Conservation (phyloP, 1,140 invertebrate genomes). For the Muscidifurax raptorellus region DNA sequence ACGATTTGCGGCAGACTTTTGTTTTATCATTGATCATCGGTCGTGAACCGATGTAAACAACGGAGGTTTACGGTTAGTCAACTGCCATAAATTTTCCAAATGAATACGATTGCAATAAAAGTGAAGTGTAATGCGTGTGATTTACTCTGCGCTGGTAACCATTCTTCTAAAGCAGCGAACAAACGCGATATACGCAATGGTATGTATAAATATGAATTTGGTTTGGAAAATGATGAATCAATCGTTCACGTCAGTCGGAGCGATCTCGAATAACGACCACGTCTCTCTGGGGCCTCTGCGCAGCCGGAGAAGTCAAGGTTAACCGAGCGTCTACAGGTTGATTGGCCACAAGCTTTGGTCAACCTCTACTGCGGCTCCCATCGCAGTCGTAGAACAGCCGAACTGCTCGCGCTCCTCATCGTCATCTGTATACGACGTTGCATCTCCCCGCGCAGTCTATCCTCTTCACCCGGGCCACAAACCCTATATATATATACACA, state of each 20-base stretch:
- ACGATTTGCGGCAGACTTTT: too few species aligned
- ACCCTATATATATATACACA: background rate
- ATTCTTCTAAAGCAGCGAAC: too few species aligned
- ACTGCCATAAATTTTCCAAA: slow-evolving; percentile 12
- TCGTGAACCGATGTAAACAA: background rate
- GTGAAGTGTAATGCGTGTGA: too few species aligned
- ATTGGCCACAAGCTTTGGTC: slow-evolving; percentile 41
- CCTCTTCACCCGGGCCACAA: background rate
- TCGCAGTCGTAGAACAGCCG: too few species aligned
- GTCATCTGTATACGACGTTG: background rate
- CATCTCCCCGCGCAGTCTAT: background rate
- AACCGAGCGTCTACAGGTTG: slow-evolving; percentile 52
- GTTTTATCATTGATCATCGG: too few species aligned
- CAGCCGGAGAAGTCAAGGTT: slow-evolving; percentile 53
- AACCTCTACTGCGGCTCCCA: background rate
- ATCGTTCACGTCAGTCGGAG: too few species aligned
- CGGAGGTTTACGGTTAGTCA: background rate
- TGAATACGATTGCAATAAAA: background rate
- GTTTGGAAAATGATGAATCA: too few species aligned
- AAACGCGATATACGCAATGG: too few species aligned
- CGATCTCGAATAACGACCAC: too few species aligned
- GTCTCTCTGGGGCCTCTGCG: too few species aligned
- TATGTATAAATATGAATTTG: too few species aligned
- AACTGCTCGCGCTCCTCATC: background rate
- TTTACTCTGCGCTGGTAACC: too few species aligned